A percentile compares a stretch with the other conserved stretches of the same genome.
These are phyloP conservation scores for Melieria crassipennis DNA, from an alignment of 2,888 invertebrate species.

Conservation along the genomic window DNA sequence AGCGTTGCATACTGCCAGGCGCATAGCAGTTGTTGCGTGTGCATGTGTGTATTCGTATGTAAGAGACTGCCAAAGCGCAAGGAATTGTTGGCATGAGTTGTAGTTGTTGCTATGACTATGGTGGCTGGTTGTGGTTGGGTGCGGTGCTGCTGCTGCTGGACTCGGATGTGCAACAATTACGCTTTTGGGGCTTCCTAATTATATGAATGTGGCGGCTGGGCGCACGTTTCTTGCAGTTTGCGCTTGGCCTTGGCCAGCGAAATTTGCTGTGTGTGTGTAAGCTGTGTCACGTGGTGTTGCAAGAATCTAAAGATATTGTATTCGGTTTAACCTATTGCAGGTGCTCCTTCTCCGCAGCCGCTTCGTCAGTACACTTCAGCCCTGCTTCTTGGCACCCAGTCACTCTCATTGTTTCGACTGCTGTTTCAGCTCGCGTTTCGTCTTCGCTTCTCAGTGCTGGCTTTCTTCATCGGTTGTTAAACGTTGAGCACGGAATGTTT, in stretches of 20 bases:
- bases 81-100: not conserved
- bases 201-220: not conserved
- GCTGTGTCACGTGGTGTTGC: not conserved
- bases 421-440: not conserved
- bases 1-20: not conserved
- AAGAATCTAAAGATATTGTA: not conserved
- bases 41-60: not conserved
- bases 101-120: not conserved
- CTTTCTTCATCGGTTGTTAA: slow-evolving; percentile 42
- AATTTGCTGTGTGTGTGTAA: not conserved
- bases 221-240: not conserved
- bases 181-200: not conserved
- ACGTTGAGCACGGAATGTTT: slow-evolving; percentile 66
- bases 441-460: not conserved
- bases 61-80: not conserved
- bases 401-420: not conserved
- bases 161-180: not conserved
- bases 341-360: no score
- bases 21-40: not conserved
- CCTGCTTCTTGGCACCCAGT: no score
- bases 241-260: not conserved
- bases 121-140: not conserved
- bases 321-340: no score
- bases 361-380: no score
- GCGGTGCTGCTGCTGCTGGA: not conserved